These are phyloP conservation scores for Coilia nasus DNA, from an alignment of 2,797 vertebrate species.

Conservation along the genomic window DNA sequence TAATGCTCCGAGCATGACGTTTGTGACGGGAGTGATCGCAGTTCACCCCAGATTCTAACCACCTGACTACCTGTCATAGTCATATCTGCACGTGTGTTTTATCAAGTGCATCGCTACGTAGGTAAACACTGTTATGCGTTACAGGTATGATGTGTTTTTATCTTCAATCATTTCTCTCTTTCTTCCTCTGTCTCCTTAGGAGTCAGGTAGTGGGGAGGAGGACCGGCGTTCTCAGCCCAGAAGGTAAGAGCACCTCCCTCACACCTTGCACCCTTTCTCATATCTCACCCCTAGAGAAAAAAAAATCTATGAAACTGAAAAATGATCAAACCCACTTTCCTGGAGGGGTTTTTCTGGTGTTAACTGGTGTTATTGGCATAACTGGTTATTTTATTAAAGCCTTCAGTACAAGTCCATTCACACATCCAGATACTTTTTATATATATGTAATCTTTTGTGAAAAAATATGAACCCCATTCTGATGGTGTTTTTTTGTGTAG, in stretches of 20 bases:
- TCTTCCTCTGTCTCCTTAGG: slow-evolving; percentile 68
- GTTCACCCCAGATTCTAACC: neutral
- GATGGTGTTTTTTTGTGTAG: too few species aligned
- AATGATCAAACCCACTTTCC: too few species aligned
- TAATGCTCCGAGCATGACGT: neutral
- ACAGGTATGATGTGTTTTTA: neutral
- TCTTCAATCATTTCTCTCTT: slow-evolving; percentile 16
- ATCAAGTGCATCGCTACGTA: neutral
- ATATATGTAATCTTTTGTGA: too few species aligned
- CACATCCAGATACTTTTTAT: too few species aligned
- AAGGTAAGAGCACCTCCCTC: slow-evolving; percentile 76
- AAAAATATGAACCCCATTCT: too few species aligned
- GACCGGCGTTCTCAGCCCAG: slow-evolving; percentile 94
- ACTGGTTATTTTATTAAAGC: too few species aligned
- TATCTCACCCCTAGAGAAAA: too few species aligned
- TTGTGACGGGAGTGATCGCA: neutral
- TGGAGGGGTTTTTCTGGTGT: too few species aligned
- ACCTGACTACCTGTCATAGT: neutral
- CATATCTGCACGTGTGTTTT: neutral
- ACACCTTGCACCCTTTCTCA: neutral
- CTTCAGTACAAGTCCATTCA: too few species aligned
- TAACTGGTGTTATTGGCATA: too few species aligned
- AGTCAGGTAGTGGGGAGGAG: slow-evolving; percentile 97
- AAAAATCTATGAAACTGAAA: too few species aligned
- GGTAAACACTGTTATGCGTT: neutral